These are phyloP conservation scores for Cheilosia pagana DNA, from an alignment of 2,888 invertebrate genomes.

Conservation along the genomic window DNA sequence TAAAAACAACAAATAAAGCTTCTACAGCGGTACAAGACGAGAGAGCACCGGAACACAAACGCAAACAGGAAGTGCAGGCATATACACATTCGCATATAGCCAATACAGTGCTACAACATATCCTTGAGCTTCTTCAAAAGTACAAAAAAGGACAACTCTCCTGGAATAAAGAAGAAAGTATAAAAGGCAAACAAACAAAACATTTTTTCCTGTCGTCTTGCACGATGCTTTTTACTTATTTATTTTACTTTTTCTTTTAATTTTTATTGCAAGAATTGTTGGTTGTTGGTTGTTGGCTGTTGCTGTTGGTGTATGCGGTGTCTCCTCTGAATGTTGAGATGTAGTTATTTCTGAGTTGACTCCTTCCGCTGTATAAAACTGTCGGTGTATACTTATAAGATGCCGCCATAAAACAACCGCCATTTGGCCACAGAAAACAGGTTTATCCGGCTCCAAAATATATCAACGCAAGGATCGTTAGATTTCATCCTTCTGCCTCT, in stretches of 20 bases:
- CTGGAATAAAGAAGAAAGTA: conserved; percentile 54
- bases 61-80: conserved; percentile 70
- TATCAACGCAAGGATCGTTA: conserved; percentile 66
- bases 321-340: conserved; percentile 33
- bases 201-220: conserved; percentile 35
- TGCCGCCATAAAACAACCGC: conserved; percentile 46
- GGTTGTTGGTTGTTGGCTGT: conserved; percentile 32
- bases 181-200: conserved; percentile 56
- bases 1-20: conserved; percentile 40
- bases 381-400: conserved; percentile 29
- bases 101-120: conserved; percentile 46
- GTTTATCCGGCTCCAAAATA: conserved; percentile 64
- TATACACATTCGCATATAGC: conserved; percentile 47
- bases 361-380: conserved; percentile 39
- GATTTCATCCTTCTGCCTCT: conserved; percentile 52
- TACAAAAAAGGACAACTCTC: conserved; percentile 52
- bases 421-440: conserved; percentile 67
- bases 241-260: conserved; percentile 46
- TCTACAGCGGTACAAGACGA: conserved; percentile 21
- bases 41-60: conserved; percentile 59
- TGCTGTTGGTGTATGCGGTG: neutral
- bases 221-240: conserved; percentile 50
- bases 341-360: conserved; percentile 50
- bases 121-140: conserved; percentile 39
- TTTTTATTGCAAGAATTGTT: conserved; percentile 48